Conservation (phyloP, 1,140 invertebrate genomes). For the Scaptomyza graminum region DNA sequence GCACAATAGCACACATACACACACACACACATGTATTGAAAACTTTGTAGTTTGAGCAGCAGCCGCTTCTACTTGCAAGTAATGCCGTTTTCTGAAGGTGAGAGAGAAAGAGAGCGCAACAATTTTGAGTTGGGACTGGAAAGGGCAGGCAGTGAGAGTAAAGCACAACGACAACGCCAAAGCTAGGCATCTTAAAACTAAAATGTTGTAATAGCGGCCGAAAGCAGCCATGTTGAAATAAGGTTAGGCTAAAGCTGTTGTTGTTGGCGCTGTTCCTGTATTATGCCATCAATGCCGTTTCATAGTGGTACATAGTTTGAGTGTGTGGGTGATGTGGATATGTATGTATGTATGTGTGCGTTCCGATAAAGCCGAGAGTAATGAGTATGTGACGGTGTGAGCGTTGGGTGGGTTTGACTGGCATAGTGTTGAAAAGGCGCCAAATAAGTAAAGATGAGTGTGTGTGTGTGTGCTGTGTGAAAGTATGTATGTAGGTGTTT, state of each 20-base stretch:
- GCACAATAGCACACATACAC: slow-evolving; percentile 36
- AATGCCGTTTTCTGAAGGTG: slow-evolving; percentile 31
- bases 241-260: slow-evolving; percentile 49
- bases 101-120: slow-evolving; percentile 46
- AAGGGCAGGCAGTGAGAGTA: slow-evolving; percentile 34
- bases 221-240: slow-evolving; percentile 63
- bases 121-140: slow-evolving; percentile 55
- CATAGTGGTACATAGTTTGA: slow-evolving; percentile 62
- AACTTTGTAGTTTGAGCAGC: slow-evolving; percentile 63
- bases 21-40: slow-evolving; percentile 30
- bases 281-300: slow-evolving; percentile 81
- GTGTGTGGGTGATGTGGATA: slow-evolving; percentile 48
- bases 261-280: slow-evolving; percentile 59
- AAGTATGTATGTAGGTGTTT: slow-evolving; percentile 69
- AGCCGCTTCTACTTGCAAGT: slow-evolving; percentile 2
- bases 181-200: slow-evolving; percentile 67
- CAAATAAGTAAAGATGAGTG: slow-evolving; percentile 54
- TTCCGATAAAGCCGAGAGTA: slow-evolving; percentile 76
- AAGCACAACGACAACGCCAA: slow-evolving; percentile 12
- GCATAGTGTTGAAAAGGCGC: slow-evolving; percentile 80
- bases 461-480: slow-evolving; percentile 23
- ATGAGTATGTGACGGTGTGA: slow-evolving; percentile 70
- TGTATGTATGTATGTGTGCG: slow-evolving; percentile 47
- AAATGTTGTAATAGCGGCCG: slow-evolving; percentile 75
- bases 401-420: slow-evolving; percentile 53